Base-by-base conservation (phyloP, 92 coral and sea anemone species). In the Phenganax subtilis region DNA sequence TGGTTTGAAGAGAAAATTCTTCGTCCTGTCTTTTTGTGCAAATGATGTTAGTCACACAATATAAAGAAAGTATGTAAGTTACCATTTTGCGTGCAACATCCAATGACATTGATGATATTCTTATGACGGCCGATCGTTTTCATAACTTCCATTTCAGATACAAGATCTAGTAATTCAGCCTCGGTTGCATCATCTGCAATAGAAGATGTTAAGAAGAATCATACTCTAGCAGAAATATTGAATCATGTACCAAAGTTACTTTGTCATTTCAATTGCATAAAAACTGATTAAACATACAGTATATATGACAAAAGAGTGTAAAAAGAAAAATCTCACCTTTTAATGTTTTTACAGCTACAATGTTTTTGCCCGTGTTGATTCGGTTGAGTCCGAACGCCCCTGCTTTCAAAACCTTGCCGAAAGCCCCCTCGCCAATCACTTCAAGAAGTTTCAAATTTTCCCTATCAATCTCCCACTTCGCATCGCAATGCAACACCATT, bases 131-230 rank as follows among this genome's bases (percentile, higher is more conserved):
- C 98, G 0, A 92, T 92, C 3, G 92, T 87, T 74, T 94, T 94
- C 98, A 94, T 94, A 57, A 94, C 98, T 55, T 94, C 94, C 96
- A 92, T 94, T 80, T 94, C 98, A 9, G 98, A 94, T 62, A 94
- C 84, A 51, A 94, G 91, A 83, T 94, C 98, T 70, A 85, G 80
- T 52, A 90, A 61, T 27, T 94, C 98, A 37, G 87, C 91, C 59
- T 94, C 98, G 0, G 96, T 87, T 1, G 97, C 98, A 73, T 94
- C 98, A 83, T 89, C 98, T 94, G 88, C 30, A 57, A 27, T 6
- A 31, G 14, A 78, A 4, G 55, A 28, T n/a, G 55, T 47, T 17
- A 73, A n/a, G n/a, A n/a, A n/a, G n/a, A n/a, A n/a, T n/a, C n/a
- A n/a, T n/a, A n/a, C n/a, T n/a, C n/a, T n/a, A n/a, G n/a, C n/a